Evolutionary conservation across 2,888 invertebrate genomes (phyloP), one percentile per base, ranked within the genome.

Genomic region (Myopa tessellatipennis): DNA sequence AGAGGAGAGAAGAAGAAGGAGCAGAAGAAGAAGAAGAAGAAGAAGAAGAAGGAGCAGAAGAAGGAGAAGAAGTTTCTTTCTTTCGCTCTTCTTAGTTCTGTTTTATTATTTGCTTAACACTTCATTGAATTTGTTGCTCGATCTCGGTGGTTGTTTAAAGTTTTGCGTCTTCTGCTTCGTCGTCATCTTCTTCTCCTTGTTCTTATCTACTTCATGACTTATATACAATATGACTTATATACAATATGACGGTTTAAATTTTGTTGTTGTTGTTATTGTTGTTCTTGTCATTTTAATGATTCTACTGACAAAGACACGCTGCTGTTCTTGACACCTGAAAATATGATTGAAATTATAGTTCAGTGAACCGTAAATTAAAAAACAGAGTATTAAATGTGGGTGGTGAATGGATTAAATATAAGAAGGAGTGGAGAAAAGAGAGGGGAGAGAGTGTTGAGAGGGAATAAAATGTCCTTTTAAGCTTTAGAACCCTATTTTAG

Each of bases 271-370:
- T 61, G 10, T 45, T 68, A 18, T 45, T 40, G n/a, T 45, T 68
- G n/a, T 26, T 40, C 40, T 45, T 45, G 40, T 68, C 18, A n/a
- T 67, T 68, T 36, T 18, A 68, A n/a, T 18, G 45, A 45, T 45
- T 45, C 45, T 8, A 45, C 45, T 45, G 45, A 40, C 67, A 18
- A 14, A 7, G 68, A 38, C 34, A 6, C 50, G 40, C 84, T 84
- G 85, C 85, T 86, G 86, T 84, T 87, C 85, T 86, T 87, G 87
- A 86, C 86, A 86, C 83, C 82, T 85, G 83, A 81, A 85, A 86
- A 85, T 86, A 84, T 63, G 63, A 85, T 84, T 86, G 84, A 85
- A 85, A 83, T 85, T 83, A 84, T 83, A 85, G 86, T 86, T 87
- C 86, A 86, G 80, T 86, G 85, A 85, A 85, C 86, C 85, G 85